Percentiles rank a stretch among this genome's conserved stretches.
Conservation (phyloP, 2,113 vertebrate genomes). For the Elephantulus edwardii region DNA sequence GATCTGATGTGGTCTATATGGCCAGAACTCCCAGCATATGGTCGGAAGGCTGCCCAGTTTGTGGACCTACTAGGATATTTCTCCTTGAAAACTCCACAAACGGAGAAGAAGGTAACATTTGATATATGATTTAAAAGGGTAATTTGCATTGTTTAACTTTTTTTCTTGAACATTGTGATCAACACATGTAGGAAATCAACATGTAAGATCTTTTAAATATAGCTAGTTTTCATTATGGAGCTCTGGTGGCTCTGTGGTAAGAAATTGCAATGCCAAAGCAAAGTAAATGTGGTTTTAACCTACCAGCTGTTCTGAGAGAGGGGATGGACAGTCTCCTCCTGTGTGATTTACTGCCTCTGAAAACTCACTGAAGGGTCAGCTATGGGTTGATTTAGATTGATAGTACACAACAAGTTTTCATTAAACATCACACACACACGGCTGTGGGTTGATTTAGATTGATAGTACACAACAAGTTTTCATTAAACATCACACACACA, state of each 20-base stretch:
- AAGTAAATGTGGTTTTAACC: not conserved
- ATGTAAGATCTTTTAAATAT: not conserved
- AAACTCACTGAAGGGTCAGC: too few species aligned
- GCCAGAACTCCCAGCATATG: slow-evolving; percentile 98
- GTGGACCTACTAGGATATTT: slow-evolving; percentile 98
- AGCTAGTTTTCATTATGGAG: not conserved
- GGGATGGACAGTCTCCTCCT: too few species aligned
- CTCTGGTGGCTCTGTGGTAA: not conserved
- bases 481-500: too few species aligned
- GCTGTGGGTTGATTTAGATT: too few species aligned
- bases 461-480: too few species aligned
- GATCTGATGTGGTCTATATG: slow-evolving; percentile 99
- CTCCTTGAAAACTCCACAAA: slow-evolving; percentile 98
- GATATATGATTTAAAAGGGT: not conserved
- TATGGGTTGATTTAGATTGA: too few species aligned
- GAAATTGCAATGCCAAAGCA: too few species aligned
- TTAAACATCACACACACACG: too few species aligned
- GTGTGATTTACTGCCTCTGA: too few species aligned
- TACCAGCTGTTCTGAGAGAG: too few species aligned
- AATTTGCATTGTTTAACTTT: not conserved
- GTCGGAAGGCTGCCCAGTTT: slow-evolving; percentile 98
- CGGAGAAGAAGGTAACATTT: slow-evolving; percentile 93
- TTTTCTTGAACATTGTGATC: not conserved
- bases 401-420: too few species aligned
- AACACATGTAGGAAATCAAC: too few species aligned